These are phyloP conservation scores for Pipistrellus pipistrellus DNA, from an alignment of 2,797 vertebrate species.

Conservation along the genomic window DNA sequence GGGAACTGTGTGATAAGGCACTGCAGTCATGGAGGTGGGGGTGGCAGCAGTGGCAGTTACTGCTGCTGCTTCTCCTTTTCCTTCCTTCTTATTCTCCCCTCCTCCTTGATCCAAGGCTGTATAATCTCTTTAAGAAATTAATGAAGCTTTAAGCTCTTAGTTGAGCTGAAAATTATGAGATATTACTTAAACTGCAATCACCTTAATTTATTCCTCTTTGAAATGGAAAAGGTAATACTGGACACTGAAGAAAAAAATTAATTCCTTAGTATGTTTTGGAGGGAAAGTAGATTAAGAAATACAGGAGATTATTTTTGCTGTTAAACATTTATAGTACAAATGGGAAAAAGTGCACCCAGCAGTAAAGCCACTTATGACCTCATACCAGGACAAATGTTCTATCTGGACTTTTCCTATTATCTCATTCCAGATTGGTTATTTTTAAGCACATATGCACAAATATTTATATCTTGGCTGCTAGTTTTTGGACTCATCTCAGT, in stretches of 20 bases:
- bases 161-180: conserved; percentile 24
- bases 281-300: neutral
- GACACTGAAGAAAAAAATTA: neutral
- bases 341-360: neutral
- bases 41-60: no score
- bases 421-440: conserved; percentile 75
- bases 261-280: neutral
- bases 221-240: neutral
- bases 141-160: neutral
- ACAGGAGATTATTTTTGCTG: neutral
- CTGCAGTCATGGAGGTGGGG: accelerated
- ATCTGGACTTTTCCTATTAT: conserved; percentile 67
- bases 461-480: conserved; percentile 74
- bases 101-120: neutral
- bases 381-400: neutral
- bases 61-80: neutral
- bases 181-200: neutral
- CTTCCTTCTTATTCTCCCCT: neutral
- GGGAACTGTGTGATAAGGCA: no score
- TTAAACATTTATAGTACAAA: neutral
- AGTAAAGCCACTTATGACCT: neutral
- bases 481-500: conserved; percentile 69
- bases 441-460: conserved; percentile 71
- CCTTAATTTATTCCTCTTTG: conserved; percentile 26
- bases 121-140: conserved; percentile 28